phyloP scores from a whole-genome alignment of 2,113 vertebrate genomes.

The Sakesphorus luctuosus region DNA sequence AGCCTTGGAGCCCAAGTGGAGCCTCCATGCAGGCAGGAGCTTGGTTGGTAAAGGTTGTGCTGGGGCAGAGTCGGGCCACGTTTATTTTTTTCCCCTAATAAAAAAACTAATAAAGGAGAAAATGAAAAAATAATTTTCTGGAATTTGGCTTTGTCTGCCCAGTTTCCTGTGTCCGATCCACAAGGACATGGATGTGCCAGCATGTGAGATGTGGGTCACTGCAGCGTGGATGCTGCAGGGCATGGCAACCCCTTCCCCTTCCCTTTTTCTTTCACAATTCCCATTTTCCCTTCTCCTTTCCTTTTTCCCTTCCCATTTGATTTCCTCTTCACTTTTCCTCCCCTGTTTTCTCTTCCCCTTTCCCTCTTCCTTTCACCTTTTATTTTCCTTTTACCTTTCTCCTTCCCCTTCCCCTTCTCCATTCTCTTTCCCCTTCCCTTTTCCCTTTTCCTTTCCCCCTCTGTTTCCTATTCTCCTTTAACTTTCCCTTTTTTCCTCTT shows the following conservation, averaged over 20 bases:
- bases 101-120: conserved; percentile 70
- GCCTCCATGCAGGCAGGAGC: not conserved
- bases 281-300: not conserved
- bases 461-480: too few relatives aligned
- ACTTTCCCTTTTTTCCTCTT: too few relatives aligned
- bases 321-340: too few relatives aligned
- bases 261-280: not conserved
- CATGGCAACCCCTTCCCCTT: accelerated
- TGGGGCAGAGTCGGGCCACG: not conserved
- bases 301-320: not conserved
- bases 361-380: accelerated
- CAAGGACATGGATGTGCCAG: not conserved
- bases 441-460: not conserved
- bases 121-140: conserved; percentile 68
- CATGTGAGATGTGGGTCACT: not conserved
- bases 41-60: not conserved
- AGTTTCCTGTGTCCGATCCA: not conserved
- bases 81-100: conserved; percentile 57
- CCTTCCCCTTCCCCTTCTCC: not conserved
- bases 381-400: too few relatives aligned
- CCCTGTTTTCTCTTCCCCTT: accelerated
- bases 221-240: not conserved
- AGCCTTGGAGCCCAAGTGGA: not conserved
- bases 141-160: conserved; percentile 39
- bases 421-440: not conserved